Base-by-base conservation (phyloP, 2,113 vertebrate species). In the Pionites leucogaster region DNA sequence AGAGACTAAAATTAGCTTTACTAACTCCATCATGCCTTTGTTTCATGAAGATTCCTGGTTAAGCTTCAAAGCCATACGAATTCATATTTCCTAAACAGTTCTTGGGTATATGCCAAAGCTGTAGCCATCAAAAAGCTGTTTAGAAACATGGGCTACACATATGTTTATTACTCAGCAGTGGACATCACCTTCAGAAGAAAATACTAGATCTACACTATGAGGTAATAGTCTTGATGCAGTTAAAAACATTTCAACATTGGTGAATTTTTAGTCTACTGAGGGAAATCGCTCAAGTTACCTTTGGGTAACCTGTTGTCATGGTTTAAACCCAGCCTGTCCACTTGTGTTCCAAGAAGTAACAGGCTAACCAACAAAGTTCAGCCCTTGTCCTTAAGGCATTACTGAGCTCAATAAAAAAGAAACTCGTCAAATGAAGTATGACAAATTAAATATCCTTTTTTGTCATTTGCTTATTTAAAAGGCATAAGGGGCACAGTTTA, bases 1-100 rank as follows among this genome's bases (percentile, higher is more conserved):
- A 86, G 95, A 97, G 95, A 95, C 75, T 97, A 96, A 97, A 98
- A 98, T 98, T 97, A 97, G 90, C 85, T 97, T 97, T 93, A 93
- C 77, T 81, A 97, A 98, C 87, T 97, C 97, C 80, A 93, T 93
- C 65, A 42, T 90, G 91, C 88, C 94, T 97, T 97, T 93, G 94
- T 95, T 97, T 97, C 96, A 97, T 97, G 96, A 97, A 96, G 91
- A 96, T 88, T 69, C 70, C 92, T 92, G 72, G 84, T 97, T 96
- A 97, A 97, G 91, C 85, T 92, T 97, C 79, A 67, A 92, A 97
- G 67, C 70, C 57, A 33, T 74, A 95, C 70, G 96, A 98, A 96
- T 87, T 84, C 95, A 91, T 95, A 91, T 88, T 55, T 97, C 67
- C 92, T 95, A 89, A 93, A 96, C 37, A 95, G 83, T 68, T 93